Base-by-base conservation (phyloP, 1,140 invertebrate species). In the Aphaenogaster rudis region DNA sequence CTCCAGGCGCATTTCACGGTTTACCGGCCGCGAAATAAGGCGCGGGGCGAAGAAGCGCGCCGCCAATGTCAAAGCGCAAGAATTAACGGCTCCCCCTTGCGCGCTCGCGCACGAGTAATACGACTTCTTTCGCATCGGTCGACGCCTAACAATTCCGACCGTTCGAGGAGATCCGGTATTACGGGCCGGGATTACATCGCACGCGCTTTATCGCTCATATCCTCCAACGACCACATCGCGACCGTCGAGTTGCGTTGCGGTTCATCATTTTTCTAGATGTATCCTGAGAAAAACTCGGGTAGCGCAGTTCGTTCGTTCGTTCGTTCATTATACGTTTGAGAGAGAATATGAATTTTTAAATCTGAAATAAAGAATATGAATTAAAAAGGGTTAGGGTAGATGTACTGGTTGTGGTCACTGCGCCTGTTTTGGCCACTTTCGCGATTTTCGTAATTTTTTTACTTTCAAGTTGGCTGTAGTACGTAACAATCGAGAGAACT, bases 11-110 rank as follows among this genome's bases (percentile, higher is more conserved):
- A 63, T 90, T 90, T 90, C 84, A 87, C 88, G 78, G 86, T 82
- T 90, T 86, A 87, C 77, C 84, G 84, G 77, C 61, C 74, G 88
- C 89, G 86, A 85, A 90, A 90, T 90, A 76, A 89, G 90, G 79
- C 78, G 61, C 85, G 36, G 6, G 69, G 59, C 45, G 61, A 33
- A 76, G 69, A 76, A 77, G 7, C 88, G 57, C 79, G 86, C 87
- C 78, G 88, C 88, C 89, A 80, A 89, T 90, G 89, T 90, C 88
- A 88, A 90, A 90, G 79, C 85, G 77, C 78, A 21, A 79, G 79
- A 87, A 89, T 90, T 90, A 90, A 89, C 88, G 85, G 86, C 88
- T 57, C 72, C 67, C 66, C 85, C 59, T 59, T 28, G 17, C 21
- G 77, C 88, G 57, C 71, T 57, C 21, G 13, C 39, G 77, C 86